phyloP scores from a whole-genome alignment of 92 coral and sea anemone species.

The Bergia puertoricense region DNA sequence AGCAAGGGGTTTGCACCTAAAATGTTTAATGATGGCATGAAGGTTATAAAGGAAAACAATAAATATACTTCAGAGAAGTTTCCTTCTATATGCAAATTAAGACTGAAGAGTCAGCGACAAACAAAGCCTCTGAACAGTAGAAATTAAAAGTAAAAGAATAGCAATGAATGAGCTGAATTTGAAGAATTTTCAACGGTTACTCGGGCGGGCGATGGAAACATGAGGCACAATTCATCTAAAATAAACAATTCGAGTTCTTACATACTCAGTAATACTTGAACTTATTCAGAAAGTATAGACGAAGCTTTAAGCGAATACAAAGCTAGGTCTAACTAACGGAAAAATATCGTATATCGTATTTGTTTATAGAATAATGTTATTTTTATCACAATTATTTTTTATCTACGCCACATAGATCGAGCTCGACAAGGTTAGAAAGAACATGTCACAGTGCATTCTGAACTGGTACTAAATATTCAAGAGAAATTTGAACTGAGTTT shows the following conservation, averaged over 20 bases:
- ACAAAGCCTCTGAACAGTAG: neutral
- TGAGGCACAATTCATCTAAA: too few species aligned
- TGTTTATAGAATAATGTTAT: neutral
- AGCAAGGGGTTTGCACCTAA: neutral
- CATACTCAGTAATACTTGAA: neutral
- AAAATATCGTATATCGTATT: too few species aligned
- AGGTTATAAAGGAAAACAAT: neutral
- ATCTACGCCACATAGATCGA: neutral
- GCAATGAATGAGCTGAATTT: neutral
- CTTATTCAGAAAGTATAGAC: neutral
- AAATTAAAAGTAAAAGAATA: constrained; percentile 7
- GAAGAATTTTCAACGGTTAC: constrained; percentile 3
- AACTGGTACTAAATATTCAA: neutral
- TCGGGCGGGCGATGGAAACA: neutral
- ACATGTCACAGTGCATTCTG: neutral
- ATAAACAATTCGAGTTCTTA: neutral
- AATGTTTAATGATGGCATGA: neutral
- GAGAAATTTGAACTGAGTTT: neutral
- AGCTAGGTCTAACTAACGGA: neutral
- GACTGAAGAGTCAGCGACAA: neutral
- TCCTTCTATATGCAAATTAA: constrained; percentile 20
- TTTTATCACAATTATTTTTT: neutral
- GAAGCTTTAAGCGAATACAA: too few species aligned
- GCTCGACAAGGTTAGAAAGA: neutral
- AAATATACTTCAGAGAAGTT: neutral